Conservation (phyloP, 1,140 invertebrate species). For the Bombus impatiens region DNA sequence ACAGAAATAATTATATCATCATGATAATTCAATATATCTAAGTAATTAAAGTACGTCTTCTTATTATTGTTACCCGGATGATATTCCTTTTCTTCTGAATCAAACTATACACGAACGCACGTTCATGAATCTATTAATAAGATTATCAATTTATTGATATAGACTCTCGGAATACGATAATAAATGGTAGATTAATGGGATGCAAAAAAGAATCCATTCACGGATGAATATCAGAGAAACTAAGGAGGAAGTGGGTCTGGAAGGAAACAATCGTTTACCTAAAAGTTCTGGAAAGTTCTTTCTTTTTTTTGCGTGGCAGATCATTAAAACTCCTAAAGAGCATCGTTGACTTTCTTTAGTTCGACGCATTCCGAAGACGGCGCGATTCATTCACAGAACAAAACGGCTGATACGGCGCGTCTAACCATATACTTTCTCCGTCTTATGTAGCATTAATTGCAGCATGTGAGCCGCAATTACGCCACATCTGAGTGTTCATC, state of each 20-base stretch:
- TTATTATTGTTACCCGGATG: background rate
- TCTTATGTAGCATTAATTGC: constrained; percentile 16
- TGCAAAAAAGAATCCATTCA: rapidly evolving
- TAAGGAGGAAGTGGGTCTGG: background rate
- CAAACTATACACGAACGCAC: background rate
- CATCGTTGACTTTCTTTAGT: background rate
- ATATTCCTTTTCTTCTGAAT: background rate
- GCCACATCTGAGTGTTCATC: background rate
- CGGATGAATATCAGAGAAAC: background rate
- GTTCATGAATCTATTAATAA: background rate
- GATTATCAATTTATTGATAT: background rate
- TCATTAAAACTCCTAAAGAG: too few species aligned
- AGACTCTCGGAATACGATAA: background rate
- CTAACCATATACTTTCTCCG: background rate
- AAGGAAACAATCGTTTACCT: background rate
- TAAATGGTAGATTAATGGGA: background rate
- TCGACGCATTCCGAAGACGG: background rate
- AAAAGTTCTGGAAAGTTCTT: background rate
- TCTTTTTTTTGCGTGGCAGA: background rate
- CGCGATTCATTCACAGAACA: background rate
- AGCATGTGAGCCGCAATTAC: background rate
- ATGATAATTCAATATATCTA: background rate
- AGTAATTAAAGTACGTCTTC: background rate
- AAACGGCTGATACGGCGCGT: background rate
- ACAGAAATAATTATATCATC: too few species aligned